Evolutionary conservation across 2,797 vertebrate species (phyloP), one percentile per base, ranked within the genome.

Genomic region (Rallus crepitans): DNA sequence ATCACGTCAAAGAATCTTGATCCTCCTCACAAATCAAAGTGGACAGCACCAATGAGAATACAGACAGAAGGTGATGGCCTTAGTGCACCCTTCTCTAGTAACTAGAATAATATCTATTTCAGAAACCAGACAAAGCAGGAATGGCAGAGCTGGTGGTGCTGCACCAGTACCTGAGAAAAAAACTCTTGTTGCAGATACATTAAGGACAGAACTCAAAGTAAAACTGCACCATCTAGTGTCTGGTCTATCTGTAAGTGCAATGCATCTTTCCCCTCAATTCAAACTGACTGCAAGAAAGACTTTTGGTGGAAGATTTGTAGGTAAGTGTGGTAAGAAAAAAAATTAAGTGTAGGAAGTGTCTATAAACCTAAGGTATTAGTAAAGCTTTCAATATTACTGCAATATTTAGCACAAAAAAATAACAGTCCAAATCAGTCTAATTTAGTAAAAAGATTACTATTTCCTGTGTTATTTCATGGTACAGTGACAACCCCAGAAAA

Each of bases 191-290:
- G 19, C 59, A 55, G 18, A 37, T 1, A 21, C 11, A 13, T 19
- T n/a, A 37, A 15, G 30, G 33, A 60, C 5, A 64, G 40, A 56
- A 77, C 27, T 30, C 3, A 33, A 69, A 96, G 96, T 28, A 83
- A 56, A 94, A 87, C 45, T 91, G 87, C 96, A 93, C 97, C 97
- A 97, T 81, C 97, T 97, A 96, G 95, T 70, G 97, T 35, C 68
- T 48, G 80, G 52, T 79, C 52, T 56, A 31, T 0, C 64, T 15
- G 0, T 3, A 48, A 61, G 24, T 14, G 30, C n/a, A 13, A 24
- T 1, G 15, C 31, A 37, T 3, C 60, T 18, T 31, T 9, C 4
- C 56, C 56, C 31, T 2, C 6, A 47, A 47, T 3, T 30, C 30
- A 13, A 55, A 47, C 13, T 64, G 33, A 2, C 0, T 0, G 21